Evolutionary conservation across 1,140 invertebrate genomes (phyloP).

Genomic region (Aricia agestis): DNA sequence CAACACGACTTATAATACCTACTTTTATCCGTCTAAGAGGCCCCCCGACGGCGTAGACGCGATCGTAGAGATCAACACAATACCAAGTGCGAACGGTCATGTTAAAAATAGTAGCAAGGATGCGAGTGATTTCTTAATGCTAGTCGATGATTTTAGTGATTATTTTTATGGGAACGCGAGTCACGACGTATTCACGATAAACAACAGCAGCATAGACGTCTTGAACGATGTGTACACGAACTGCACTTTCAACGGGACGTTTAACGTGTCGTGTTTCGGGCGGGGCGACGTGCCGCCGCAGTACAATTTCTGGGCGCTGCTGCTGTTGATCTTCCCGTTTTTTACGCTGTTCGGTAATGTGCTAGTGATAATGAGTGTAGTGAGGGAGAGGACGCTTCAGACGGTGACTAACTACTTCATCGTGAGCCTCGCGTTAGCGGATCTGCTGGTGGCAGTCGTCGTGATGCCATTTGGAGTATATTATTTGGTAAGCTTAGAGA

Average conservation of each 20-base stretch:
- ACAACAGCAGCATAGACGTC: slow-evolving; percentile 46
- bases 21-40: slow-evolving; percentile 49
- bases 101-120: slow-evolving; percentile 56
- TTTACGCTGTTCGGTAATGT: slow-evolving; percentile 97
- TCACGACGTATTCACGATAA: slow-evolving; percentile 52
- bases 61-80: slow-evolving; percentile 25
- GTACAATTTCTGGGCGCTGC: slow-evolving; percentile 87
- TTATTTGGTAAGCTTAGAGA: slow-evolving; percentile 87
- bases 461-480: slow-evolving; percentile 99
- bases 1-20: slow-evolving; percentile 29
- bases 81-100: slow-evolving; percentile 14
- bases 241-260: slow-evolving; percentile 70
- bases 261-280: slow-evolving; percentile 68
- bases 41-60: slow-evolving; percentile 41
- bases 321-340: slow-evolving; percentile 92
- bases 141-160: slow-evolving; percentile 79
- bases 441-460: slow-evolving; percentile 95
- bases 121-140: slow-evolving; percentile 68
- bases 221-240: slow-evolving; percentile 64
- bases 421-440: slow-evolving; percentile 97
- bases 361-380: slow-evolving; percentile 95
- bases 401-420: slow-evolving; percentile 99
- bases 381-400: slow-evolving; percentile 91
- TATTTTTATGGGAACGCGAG: slow-evolving; percentile 76
- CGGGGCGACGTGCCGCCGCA: slow-evolving; percentile 43